Percentiles rank a stretch among this genome's conserved stretches.
phyloP scores from a whole-genome alignment of 2,888 invertebrate species.

The Physocephala rufipes region DNA sequence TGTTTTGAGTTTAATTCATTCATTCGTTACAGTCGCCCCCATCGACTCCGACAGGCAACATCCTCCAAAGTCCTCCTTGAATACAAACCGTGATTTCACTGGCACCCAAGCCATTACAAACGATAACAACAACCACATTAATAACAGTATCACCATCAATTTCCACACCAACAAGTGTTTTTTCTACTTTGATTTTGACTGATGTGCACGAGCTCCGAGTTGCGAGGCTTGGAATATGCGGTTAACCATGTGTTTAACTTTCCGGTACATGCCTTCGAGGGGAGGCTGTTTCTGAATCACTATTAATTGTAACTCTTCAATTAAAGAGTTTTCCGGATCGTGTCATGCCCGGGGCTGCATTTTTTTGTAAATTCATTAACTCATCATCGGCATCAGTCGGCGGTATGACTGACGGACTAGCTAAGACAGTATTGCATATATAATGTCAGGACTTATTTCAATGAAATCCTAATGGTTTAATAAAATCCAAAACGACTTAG shows the following conservation, averaged over 20 bases:
- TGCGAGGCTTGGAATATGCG: background rate
- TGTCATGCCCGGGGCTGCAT: slow-evolving; percentile 35
- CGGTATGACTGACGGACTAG: background rate
- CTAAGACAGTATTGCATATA: background rate
- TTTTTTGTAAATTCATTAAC: slow-evolving; percentile 32
- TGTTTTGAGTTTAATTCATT: slow-evolving; percentile 28
- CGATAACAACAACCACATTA: slow-evolving; percentile 9
- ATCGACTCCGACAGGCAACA: background rate
- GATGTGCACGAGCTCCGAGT: slow-evolving; percentile 16
- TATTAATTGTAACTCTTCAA: slow-evolving; percentile 29
- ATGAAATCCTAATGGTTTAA: too few relatives aligned
- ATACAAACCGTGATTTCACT: background rate
- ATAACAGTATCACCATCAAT: slow-evolving; percentile 28
- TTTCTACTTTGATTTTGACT: slow-evolving; percentile 29
- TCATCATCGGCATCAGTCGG: slow-evolving; percentile 6
- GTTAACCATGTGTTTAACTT: background rate
- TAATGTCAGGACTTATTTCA: background rate
- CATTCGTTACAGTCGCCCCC: background rate
- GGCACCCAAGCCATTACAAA: background rate
- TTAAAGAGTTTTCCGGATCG: slow-evolving; percentile 32
- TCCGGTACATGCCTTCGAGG: background rate
- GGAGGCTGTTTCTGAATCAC: slow-evolving; percentile 3
- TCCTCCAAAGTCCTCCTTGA: background rate
- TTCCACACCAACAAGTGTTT: slow-evolving; percentile 34
- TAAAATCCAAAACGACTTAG: too few relatives aligned